Percentiles rank a stretch among this genome's conserved stretches.
These are phyloP conservation scores for Romanomermis culicivorax DNA, from an alignment of 2,888 invertebrate species.

Conservation along the genomic window DNA sequence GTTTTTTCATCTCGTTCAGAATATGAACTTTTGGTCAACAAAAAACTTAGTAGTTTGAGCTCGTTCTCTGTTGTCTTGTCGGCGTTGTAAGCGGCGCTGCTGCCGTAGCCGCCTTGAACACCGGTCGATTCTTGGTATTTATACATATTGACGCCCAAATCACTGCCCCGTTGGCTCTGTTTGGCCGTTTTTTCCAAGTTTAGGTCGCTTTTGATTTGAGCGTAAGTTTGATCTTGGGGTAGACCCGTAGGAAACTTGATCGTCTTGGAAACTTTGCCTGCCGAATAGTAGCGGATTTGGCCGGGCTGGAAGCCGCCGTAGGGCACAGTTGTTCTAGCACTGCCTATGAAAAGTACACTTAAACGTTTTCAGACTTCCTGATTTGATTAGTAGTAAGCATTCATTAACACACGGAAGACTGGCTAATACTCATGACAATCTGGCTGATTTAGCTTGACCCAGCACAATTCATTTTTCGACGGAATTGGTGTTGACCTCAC, in stretches of 20 bases:
- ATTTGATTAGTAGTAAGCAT: too few species aligned
- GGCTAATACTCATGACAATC: too few species aligned
- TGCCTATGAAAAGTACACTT: too few species aligned
- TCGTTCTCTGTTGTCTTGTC: slow-evolving; percentile 15
- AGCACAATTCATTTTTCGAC: too few species aligned
- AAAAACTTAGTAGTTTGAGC: slow-evolving; percentile 15
- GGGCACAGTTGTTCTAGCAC: too few species aligned
- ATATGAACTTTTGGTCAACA: slow-evolving; percentile 10
- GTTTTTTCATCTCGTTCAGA: background rate
- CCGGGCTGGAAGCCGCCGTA: too few species aligned
- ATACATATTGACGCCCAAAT: slow-evolving; percentile 33
- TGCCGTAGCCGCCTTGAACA: slow-evolving; percentile 1
- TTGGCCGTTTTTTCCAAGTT: slow-evolving; percentile 7
- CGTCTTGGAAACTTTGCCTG: too few species aligned
- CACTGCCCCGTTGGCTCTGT: slow-evolving; percentile 23
- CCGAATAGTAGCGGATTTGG: too few species aligned
- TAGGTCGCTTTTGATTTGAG: slow-evolving; percentile 3
- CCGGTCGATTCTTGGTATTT: background rate
- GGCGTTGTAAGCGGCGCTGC: background rate
- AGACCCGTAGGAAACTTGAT: background rate
- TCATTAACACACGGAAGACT: too few species aligned
- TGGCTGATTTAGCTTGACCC: too few species aligned
- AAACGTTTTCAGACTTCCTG: too few species aligned
- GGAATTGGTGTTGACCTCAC: too few species aligned
- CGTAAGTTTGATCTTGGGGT: slow-evolving; percentile 4